Evolutionary conservation across 1,140 invertebrate species (phyloP).

Genomic region (Ladona fulva): DNA sequence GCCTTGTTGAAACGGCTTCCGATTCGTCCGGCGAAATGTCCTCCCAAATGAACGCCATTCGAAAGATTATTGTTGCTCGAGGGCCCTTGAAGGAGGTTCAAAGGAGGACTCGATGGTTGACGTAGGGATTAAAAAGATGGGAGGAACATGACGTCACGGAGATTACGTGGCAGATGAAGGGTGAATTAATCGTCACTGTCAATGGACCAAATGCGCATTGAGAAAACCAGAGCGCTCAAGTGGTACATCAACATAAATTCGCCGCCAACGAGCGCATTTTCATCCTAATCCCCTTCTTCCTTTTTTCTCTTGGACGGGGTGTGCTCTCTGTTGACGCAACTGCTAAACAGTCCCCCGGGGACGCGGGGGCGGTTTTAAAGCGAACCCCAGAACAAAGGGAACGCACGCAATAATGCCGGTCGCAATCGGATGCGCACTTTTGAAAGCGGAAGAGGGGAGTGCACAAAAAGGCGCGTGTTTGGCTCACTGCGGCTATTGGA

Average conservation of each 20-base stretch:
- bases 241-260: background rate
- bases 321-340: background rate
- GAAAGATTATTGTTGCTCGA: too few relatives aligned
- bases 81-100: background rate
- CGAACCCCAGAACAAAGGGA: too few relatives aligned
- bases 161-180: background rate
- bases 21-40: too few relatives aligned
- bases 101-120: background rate
- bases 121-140: background rate
- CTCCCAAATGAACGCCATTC: too few relatives aligned
- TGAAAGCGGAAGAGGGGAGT: too few relatives aligned
- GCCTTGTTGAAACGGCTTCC: too few relatives aligned
- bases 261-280: background rate
- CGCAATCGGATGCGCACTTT: too few relatives aligned
- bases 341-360: background rate
- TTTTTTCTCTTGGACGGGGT: background rate
- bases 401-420: too few relatives aligned
- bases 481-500: too few relatives aligned
- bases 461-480: too few relatives aligned
- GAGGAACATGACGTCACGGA: background rate
- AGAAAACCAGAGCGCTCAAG: background rate
- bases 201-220: background rate
- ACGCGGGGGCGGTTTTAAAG: background rate
- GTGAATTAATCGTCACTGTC: background rate
- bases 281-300: background rate